Evolutionary conservation across 2,113 vertebrate genomes (phyloP).

Genomic region (Cephalopterus ornatus): DNA sequence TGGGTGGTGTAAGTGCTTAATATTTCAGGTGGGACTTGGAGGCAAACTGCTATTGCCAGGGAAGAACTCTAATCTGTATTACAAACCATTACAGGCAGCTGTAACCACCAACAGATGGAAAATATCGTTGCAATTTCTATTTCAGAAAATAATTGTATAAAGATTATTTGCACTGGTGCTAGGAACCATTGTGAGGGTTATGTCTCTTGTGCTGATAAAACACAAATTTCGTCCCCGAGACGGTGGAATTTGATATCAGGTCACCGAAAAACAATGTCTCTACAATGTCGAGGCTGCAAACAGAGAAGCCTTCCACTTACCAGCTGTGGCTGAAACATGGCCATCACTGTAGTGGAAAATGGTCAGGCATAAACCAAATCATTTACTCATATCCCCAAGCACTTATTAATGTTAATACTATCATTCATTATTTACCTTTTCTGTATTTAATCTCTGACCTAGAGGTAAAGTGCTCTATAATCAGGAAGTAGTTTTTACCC

Average conservation of each 20-base stretch:
- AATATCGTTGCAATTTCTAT: neutral
- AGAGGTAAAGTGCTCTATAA: neutral
- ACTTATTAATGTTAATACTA: neutral
- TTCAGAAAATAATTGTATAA: neutral
- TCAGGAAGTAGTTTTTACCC: neutral
- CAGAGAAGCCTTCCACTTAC: neutral
- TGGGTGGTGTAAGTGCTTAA: neutral
- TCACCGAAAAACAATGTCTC: neutral
- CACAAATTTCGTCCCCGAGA: neutral
- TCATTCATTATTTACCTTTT: constrained; percentile 4
- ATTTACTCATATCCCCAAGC: neutral
- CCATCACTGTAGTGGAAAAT: neutral
- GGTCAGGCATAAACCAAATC: neutral
- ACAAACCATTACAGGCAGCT: neutral
- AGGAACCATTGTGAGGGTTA: neutral
- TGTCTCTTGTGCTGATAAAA: neutral
- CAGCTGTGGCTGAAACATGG: neutral
- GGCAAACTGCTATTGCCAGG: neutral
- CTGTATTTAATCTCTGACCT: neutral
- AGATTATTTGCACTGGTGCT: neutral
- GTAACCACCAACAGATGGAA: neutral
- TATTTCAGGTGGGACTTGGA: neutral
- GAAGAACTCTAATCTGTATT: neutral
- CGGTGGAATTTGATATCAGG: neutral
- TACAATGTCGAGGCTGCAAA: neutral